Base-by-base conservation (phyloP, 2,797 vertebrate genomes). In the Esox masquinongy region DNA sequence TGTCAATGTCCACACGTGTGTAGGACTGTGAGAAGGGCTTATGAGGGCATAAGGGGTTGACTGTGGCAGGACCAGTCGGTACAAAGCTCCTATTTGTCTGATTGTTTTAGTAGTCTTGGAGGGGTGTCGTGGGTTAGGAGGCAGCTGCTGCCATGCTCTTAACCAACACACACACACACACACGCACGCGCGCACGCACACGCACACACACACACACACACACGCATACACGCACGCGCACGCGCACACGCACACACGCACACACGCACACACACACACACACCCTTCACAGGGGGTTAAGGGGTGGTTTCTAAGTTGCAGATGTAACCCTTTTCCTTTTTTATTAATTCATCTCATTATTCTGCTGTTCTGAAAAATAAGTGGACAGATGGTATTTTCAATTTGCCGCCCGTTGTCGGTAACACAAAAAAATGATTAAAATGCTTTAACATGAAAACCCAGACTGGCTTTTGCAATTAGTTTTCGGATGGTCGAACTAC, bases 241-340 rank as follows among this genome's bases (percentile, higher is more conserved):
- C 70, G 53, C 26, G 36, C 63, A 36, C 49, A 31, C 26, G n/a
- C 63, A 56, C 51, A 50, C 22, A 19, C 49, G 19, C 49, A 64
- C 73, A 36, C 79, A 68, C 64, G 43, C 71, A 68, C 66, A 59
- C 17, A 61, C 11, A 34, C 26, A 56, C 70, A 72, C 70, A 51
- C 22, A 43, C 63, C 5, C 26, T 31, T 34, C 5, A 34, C 26
- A 51, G 31, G 49, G 63, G 51, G 24, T 63, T 29, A 74, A 70
- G 79, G 70, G 83, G 77, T 79, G 75, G 75, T 68, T 78, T 84
- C 70, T 70, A 29, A 63, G 82, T 17, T 34, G 82, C 77, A 83
- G 75, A 82, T 87, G 80, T 75, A 83, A 82, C 69, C 70, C 36
- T 77, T 80, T 74, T 79, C 77, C 86, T 89, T 50, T 88, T 77